Base-by-base conservation (phyloP, 2,888 invertebrate species). In the Lasioglossum oenotherae region DNA sequence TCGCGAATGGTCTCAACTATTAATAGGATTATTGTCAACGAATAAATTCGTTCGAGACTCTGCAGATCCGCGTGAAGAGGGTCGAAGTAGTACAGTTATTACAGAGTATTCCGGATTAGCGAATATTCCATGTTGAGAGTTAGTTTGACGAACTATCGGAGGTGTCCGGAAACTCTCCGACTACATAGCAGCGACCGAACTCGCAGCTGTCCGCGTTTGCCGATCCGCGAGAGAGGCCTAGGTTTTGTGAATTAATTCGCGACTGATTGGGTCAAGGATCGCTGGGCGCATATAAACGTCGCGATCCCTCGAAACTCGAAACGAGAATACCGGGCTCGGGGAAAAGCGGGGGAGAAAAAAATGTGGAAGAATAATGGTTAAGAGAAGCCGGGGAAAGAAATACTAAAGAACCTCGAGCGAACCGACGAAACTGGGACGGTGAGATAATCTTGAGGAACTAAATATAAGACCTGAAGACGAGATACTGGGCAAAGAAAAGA, bases 41-140 rank as follows among this genome's bases (percentile, higher is more conserved):
- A 46, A 74, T 64, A 64, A 57, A 57, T 60, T 44, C 16, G 1
- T n/a, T 23, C 35, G 77, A 31, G 49, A 10, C 14, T 23, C 38
- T 44, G 60, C n/a, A 6, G 23, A 49, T 74, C 69, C 71, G 38
- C 35, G 46, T 14, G 16, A 19, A n/a, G 38, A 16, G n/a, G n/a
- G 27, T 31, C 57, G 57, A 49, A 82, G 35, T 41, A 75, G 44
- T 44, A 16, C 53, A 82, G 79, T 85, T 79, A 73, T 85, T 79
- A 53, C 72, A 75, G 31, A 41, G 57, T 77, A 77, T 46, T 67
- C 27, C 46, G 77, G 53, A 77, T 77, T 81, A 81, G 72, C 53
- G 84, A 38, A 44, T 35, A 19, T 35, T 35, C 71, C 74, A 77
- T 60, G 19, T 31, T 23, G 16, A 31, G 8, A 27, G 16, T 23